phyloP scores from a whole-genome alignment of 2,888 invertebrate species.

The Prosapia bicincta region DNA sequence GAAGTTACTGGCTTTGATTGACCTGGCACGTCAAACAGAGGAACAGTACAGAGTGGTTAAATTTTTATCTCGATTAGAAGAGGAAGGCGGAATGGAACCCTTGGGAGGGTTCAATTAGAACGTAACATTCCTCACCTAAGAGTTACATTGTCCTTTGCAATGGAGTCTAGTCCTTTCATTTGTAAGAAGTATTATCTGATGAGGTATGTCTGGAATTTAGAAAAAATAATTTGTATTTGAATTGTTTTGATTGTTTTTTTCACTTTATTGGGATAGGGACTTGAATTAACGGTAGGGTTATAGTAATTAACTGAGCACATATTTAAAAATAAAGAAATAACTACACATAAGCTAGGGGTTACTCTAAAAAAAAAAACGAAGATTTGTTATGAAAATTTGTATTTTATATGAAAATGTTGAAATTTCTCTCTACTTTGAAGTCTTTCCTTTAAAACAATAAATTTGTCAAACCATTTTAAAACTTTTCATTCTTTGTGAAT shows the following conservation, averaged over 20 bases:
- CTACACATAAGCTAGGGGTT: too few species aligned
- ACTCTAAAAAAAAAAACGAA: too few species aligned
- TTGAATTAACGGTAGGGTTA: not conserved
- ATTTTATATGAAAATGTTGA: too few species aligned
- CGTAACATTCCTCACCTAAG: too few species aligned
- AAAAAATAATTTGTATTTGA: not conserved
- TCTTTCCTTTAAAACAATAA: too few species aligned
- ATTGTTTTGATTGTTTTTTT: not conserved
- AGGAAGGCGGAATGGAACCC: constrained; percentile 65
- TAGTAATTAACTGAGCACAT: not conserved
- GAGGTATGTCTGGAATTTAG: not conserved
- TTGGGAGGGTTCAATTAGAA: not conserved
- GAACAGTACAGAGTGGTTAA: constrained; percentile 76
- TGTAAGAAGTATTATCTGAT: not conserved
- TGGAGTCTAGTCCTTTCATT: not conserved
- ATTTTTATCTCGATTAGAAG: constrained; percentile 88
- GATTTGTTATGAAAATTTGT: too few species aligned
- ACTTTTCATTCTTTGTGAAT: too few species aligned
- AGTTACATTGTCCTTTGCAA: not conserved
- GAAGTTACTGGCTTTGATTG: constrained; percentile 87
- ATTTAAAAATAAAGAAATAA: not conserved
- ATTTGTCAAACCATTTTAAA: too few species aligned
- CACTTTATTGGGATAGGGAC: not conserved
- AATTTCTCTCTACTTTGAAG: too few species aligned
- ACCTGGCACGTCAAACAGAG: constrained; percentile 91